phyloP scores from a whole-genome alignment of 2,113 vertebrate species.

The Felis chaus region DNA sequence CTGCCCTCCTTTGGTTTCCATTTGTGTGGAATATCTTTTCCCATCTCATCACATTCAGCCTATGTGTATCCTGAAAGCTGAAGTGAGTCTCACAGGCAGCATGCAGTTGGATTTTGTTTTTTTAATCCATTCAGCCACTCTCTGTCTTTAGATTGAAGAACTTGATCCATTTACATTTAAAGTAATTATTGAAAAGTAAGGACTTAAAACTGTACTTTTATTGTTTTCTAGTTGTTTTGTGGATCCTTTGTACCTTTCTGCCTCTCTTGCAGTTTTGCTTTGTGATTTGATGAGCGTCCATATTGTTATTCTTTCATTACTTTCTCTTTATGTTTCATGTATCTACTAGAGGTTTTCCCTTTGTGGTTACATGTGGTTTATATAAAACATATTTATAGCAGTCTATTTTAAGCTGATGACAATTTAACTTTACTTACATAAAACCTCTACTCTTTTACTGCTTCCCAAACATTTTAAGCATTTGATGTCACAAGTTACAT shows the following conservation, averaged over 20 bases:
- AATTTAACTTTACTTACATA: background rate
- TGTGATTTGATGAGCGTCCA: background rate
- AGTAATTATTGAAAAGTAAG: background rate
- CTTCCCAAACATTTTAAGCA: background rate
- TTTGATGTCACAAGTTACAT: background rate
- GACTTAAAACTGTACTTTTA: background rate
- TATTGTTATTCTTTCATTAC: background rate
- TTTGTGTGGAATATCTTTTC: background rate
- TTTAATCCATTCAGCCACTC: background rate
- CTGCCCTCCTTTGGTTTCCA: background rate
- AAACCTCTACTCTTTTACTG: background rate
- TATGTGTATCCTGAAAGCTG: background rate
- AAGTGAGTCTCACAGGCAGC: background rate
- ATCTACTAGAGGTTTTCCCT: background rate
- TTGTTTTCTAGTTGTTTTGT: background rate
- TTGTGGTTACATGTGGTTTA: background rate
- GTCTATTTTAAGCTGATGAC: background rate
- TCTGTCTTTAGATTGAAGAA: background rate
- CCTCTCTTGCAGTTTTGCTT: background rate
- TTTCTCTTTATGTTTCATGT: background rate
- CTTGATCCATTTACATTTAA: background rate
- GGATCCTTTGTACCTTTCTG: background rate
- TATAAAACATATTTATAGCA: background rate
- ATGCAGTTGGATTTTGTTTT: background rate
- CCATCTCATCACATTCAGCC: background rate